Base-by-base conservation (phyloP, 2,888 invertebrate genomes). In the Pyrocoelia pectoralis region DNA sequence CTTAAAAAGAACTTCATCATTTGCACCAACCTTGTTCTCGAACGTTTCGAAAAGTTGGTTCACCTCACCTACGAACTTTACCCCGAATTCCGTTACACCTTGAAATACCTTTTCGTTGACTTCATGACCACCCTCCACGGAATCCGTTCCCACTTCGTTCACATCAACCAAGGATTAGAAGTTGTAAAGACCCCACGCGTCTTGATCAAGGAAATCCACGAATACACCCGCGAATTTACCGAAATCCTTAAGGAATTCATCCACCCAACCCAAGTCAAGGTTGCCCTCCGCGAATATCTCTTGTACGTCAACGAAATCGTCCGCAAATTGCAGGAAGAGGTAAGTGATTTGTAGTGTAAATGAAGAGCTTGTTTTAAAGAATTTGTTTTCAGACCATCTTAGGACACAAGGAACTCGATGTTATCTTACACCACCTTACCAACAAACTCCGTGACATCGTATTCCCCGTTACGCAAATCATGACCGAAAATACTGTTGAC, bases 361-460 rank as follows among this genome's bases (percentile, higher is more conserved):
- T 41, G 13, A 12, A 12, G 14, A 2, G 2, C 2, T 13, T 3
- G 24, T 24, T 24, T 13, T 14, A n/a, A 12, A 41, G 17, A 18
- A 48, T 48, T 43, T 15, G n/a, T n/a, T n/a, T n/a, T n/a, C n/a
- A n/a, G 49, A 52, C 6, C 15, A 52, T 29, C n/a, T 17, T 52
- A 4, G 52, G 33, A 14, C 29, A 52, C 14, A 52, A 38, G 28
- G 33, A 52, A 29, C 9, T 52, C 52, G 52, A 52, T 33, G 15
- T 52, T n/a, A n/a, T 52, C 15, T 13, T 52, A 4, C 15, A 33
- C 33, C 33, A 13, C 15, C 52, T 52, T 13, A 52, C 52, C 33
- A 13, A 52, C 33, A 52, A 52, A 33, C 38, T 52, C n/a, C 52
- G 52, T 15, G 33, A 56, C 48, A 33, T 48, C 18, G 10, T 24